Base-by-base conservation (phyloP, 2,888 invertebrate genomes). In the Lasius fuliginosus region DNA sequence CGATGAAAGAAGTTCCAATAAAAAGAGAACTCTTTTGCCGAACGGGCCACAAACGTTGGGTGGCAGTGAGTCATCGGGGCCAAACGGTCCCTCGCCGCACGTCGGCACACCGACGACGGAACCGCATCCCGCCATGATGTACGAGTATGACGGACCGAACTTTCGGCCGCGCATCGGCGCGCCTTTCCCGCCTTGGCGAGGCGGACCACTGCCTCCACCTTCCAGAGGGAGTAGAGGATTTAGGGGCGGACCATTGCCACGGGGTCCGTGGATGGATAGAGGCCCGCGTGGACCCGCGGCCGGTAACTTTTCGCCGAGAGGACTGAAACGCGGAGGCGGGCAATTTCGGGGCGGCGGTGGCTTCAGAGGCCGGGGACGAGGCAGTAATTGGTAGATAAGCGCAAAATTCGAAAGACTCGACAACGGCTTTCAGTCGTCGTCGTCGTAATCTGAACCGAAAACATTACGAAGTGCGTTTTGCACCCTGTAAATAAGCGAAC, bases 251-350 rank as follows among this genome's bases (percentile, higher is more conserved):
- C 95, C 40, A 3, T 12, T 33, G 1, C 76, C 83, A 90, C 95
- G 92, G 53, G 92, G 89, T 91, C 96, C 93, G 94, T 96, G 94
- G 96, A 95, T 95, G 91, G 93, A 94, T 42, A 88, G 93, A 46
- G 91, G 93, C n/a, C 92, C 93, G 36, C 89, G 92, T 27, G 93
- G 94, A 65, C 91, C 93, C 0, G 89, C 92, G 3, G 89, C 91
- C 3, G 92, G 90, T 12, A 91, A 88, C 30, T 93, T 93, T 49
- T 88, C 92, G 9, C 92, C 93, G 9, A 92, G 94, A 86, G 94
- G 93, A 49, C 91, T 92, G 91, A 94, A 94, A 84, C 91, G 94
- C 40, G 94, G 93, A 79, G 69, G 71, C n/a, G 93, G 94, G 79
- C 93, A 93, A 58, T 94, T 95, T 85, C 92, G 95, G 68, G 94